Evolutionary conservation across 1,140 invertebrate genomes (phyloP), one percentile per base, ranked within the genome.

Genomic region (Brachionus manjavacas): DNA sequence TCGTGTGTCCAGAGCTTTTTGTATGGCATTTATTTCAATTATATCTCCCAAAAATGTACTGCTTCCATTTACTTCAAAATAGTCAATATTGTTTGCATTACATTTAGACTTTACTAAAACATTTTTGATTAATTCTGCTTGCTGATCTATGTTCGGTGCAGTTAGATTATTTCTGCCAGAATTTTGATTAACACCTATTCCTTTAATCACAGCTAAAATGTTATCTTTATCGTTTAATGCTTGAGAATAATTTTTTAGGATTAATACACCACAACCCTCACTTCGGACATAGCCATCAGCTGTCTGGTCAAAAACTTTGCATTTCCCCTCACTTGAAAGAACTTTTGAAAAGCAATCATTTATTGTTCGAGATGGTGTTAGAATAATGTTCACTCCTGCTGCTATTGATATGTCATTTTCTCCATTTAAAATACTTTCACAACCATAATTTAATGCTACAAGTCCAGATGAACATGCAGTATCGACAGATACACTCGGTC

Each of bases 31-130:
- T 49, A 76, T 23, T 49, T 76, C 72, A 8, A 76, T 14, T 49
- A 39, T 41, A 28, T 76, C 72, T 12, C 72, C 72, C 25, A 41
- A n/a, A 23, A 39, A 20, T n/a, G 35, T 76, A 23, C 39, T 43
- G 4, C 25, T 46, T 49, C 72, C 72, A 76, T 76, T 28, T 16
- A 39, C 72, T 52, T 76, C 72, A 25, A 76, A 46, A 76, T 76
- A 76, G 2, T 76, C 31, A 28, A 76, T 28, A 16, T 76, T 31
- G 35, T 46, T 28, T 20, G 16, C 16, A 49, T 23, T 52, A 12
- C 41, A 76, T 1, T 46, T 14, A 16, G 28, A 20, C 9, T 76
- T 76, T 52, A 46, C 2, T 16, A 72, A 31, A 4, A 31, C 35
- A 72, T 41, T n/a, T 31, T 25, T 72, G 12, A 72, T 72, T n/a